phyloP scores from a whole-genome alignment of 2,888 invertebrate genomes.

The Pandemis heparana region DNA sequence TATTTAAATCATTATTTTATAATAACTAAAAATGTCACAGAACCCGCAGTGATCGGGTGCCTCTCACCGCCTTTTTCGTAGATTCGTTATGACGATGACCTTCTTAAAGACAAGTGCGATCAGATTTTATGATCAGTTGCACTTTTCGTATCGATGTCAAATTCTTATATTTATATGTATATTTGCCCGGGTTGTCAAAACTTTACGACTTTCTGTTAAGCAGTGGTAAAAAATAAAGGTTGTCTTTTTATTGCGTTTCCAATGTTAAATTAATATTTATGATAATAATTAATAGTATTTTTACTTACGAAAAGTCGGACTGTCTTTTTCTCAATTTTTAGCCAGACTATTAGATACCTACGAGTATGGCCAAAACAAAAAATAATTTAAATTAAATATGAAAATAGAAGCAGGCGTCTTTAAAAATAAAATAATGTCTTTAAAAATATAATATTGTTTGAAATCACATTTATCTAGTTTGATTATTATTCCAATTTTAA shows the following conservation, averaged over 20 bases:
- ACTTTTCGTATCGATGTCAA: constrained; percentile 62
- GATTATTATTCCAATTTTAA: too few species aligned
- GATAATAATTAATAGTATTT: too few species aligned
- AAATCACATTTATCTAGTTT: too few species aligned
- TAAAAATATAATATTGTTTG: too few species aligned
- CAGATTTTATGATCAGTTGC: constrained; percentile 60
- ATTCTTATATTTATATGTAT: constrained; percentile 52
- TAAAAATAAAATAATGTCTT: too few species aligned
- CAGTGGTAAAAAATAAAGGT: constrained; percentile 26
- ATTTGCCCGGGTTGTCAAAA: constrained; percentile 46
- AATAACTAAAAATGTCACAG: not conserved
- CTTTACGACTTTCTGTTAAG: constrained; percentile 28
- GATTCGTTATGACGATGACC: constrained; percentile 45
- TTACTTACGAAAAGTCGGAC: not conserved
- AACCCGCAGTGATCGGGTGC: constrained; percentile 35
- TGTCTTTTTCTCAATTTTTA: not conserved
- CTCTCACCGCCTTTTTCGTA: constrained; percentile 55
- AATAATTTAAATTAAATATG: too few species aligned
- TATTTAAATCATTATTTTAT: too few species aligned
- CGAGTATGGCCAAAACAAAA: too few species aligned
- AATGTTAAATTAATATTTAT: not conserved
- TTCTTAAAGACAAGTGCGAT: constrained; percentile 60
- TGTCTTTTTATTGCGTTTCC: not conserved
- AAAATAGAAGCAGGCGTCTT: too few species aligned
- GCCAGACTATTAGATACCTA: too few species aligned